Evolutionary conservation across 2,888 invertebrate species (phyloP).

Genomic region (Trilocha varians): DNA sequence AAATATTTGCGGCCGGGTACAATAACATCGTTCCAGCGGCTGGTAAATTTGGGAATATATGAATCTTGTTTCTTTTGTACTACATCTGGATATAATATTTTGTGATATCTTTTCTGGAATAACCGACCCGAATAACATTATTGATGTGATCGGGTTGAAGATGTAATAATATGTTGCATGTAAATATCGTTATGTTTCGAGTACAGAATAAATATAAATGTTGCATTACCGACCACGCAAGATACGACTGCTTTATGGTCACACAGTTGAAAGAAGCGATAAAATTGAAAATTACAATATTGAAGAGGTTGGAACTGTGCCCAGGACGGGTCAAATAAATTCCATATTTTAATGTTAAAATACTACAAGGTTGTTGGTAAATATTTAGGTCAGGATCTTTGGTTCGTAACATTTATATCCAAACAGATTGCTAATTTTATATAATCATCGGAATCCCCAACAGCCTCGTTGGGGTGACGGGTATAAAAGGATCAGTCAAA

Average conservation of each 20-base stretch:
- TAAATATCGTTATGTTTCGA: neutral
- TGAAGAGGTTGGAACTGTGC: constrained; percentile 41
- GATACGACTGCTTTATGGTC: constrained; percentile 21
- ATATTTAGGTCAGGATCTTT: neutral
- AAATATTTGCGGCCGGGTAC: constrained; percentile 12
- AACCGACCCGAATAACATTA: neutral
- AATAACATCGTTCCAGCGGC: neutral
- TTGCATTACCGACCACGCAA: neutral
- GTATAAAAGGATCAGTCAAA: too few relatives aligned
- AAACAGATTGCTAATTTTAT: neutral
- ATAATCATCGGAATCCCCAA: too few relatives aligned
- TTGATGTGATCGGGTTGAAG: constrained; percentile 8
- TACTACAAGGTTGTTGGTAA: neutral
- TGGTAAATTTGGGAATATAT: neutral
- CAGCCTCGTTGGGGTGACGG: too few relatives aligned
- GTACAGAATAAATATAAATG: neutral
- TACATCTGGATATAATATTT: neutral
- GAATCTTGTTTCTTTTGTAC: neutral
- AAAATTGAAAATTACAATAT: constrained; percentile 41
- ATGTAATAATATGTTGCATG: neutral
- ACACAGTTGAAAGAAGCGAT: constrained; percentile 23
- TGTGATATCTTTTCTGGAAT: neutral
- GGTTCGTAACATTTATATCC: neutral
- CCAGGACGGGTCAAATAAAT: constrained; percentile 16
- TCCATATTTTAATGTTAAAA: neutral